Evolutionary conservation across 2,797 vertebrate species (phyloP).

Genomic region (Echeneis naucrates): DNA sequence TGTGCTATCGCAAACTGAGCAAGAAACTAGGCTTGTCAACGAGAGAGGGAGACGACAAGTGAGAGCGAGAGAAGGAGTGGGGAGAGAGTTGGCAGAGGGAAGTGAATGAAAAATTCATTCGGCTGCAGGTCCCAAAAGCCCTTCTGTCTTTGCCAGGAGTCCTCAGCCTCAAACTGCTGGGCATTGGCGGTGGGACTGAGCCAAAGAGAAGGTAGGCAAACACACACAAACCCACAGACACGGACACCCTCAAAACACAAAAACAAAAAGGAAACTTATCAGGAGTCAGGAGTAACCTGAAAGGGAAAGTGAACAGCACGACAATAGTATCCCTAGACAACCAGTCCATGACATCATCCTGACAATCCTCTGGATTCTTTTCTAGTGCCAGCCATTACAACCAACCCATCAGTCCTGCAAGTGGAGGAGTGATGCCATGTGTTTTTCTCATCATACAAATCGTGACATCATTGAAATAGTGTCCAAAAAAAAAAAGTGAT

Average conservation of each 20-base stretch:
- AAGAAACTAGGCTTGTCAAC: conserved; percentile 64
- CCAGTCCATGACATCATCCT: conserved; percentile 48
- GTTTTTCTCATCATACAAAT: conserved; percentile 6
- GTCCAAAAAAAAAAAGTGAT: conserved; percentile 41
- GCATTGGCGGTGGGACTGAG: conserved; percentile 68
- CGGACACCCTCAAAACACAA: not conserved
- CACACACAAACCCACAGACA: conserved; percentile 21
- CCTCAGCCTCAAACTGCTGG: conserved; percentile 76
- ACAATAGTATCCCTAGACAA: conserved; percentile 52
- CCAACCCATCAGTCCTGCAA: not conserved
- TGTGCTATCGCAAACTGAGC: conserved; percentile 63
- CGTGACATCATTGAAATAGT: conserved; percentile 18
- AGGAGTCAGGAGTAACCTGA: conserved; percentile 60
- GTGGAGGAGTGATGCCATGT: not conserved
- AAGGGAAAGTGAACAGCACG: conserved; percentile 52
- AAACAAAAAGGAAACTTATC: conserved; percentile 50
- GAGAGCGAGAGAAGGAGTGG: conserved; percentile 20
- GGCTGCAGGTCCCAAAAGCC: conserved; percentile 79
- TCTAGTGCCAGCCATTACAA: conserved; percentile 3
- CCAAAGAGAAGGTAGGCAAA: conserved; percentile 52
- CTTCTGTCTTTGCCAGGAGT: conserved; percentile 80
- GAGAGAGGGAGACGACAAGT: conserved; percentile 42
- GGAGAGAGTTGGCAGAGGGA: conserved; percentile 59
- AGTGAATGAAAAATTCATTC: conserved; percentile 84
- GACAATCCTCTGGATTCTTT: conserved; percentile 25